Evolutionary conservation across 1,140 invertebrate genomes (phyloP), one percentile per base, ranked within the genome.

Genomic region (Oncopodura yosiiana): DNA sequence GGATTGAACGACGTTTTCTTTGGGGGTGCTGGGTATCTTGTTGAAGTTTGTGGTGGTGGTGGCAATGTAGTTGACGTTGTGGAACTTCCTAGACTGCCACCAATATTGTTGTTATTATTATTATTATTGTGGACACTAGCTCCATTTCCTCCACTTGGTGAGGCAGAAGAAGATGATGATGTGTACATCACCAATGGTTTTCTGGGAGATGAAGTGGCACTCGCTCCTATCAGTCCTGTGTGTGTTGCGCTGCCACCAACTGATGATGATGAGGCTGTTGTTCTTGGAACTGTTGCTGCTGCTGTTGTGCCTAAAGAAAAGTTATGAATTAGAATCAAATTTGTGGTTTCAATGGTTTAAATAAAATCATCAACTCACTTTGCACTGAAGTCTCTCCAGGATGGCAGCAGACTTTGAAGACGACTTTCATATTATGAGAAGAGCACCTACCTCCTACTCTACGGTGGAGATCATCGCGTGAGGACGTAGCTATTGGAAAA

Each of bases 351-450:
- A n/a, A 42, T 21, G 9, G 8, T 42, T 42, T 21, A 21, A 42
- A 42, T 11, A n/a, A 42, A 16, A 16, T 34, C 29, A 21, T 32
- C 32, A 43, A 49, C 70, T 71, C 69, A 75, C 72, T 73, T 48
- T 68, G 66, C 50, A 67, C 66, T 38, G 65, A 59, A 8, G 62
- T 55, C 46, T 72, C 69, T 57, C 71, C 67, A 6, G 69, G 75
- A 66, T 80, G 80, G 74, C 87, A 91, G 77, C 87, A 91, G 37
- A 93, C 89, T 71, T 93, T 91, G 74, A 94, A 94, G 24, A 94
- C 86, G 38, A 94, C 84, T 77, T 92, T 93, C 90, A 94, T 94
- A 75, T 94, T 92, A 70, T 94, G 82, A 58, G 83, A 86, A 36
- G 84, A 80, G 74, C 91, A 94, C 46, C 87, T 80, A 37, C 88